A percentile compares a stretch with the other conserved stretches of the same genome.
phyloP scores from a whole-genome alignment of 2,797 vertebrate genomes.

The Bucorvus abyssinicus region DNA sequence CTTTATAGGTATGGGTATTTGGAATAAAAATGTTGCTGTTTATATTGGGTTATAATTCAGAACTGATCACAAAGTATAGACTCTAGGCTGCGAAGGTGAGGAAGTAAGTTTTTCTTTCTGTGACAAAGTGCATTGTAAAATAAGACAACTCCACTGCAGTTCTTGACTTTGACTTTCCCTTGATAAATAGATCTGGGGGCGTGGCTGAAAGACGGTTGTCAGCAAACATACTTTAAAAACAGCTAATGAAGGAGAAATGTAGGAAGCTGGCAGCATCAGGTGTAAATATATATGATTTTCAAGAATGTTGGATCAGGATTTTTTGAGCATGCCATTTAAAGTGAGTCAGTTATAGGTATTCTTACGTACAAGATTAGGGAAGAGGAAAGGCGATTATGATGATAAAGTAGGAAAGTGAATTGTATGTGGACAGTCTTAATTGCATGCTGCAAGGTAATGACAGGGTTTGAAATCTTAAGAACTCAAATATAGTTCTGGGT shows the following conservation, averaged over 20 bases:
- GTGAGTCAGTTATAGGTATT: background rate
- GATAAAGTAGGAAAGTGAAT: background rate
- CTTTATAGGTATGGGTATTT: background rate
- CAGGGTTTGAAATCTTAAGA: background rate
- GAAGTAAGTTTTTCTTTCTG: background rate
- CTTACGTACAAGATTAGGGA: background rate
- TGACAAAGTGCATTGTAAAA: background rate
- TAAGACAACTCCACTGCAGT: background rate
- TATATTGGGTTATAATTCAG: background rate
- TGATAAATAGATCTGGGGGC: background rate
- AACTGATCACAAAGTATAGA: background rate
- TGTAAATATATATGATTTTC: background rate
- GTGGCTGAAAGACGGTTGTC: background rate
- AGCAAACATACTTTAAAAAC: background rate
- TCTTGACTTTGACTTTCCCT: background rate
- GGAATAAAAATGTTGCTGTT: background rate
- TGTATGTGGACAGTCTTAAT: slow-evolving; percentile 19
- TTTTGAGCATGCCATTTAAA: background rate
- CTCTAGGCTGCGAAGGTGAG: background rate
- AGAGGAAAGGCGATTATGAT: background rate
- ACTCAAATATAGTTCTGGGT: background rate
- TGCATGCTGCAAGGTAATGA: slow-evolving; percentile 13
- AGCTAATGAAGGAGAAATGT: background rate
- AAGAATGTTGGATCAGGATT: background rate
- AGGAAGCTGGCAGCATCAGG: background rate